phyloP scores from a whole-genome alignment of 2,888 invertebrate species.

The Neoscelio sp. region DNA sequence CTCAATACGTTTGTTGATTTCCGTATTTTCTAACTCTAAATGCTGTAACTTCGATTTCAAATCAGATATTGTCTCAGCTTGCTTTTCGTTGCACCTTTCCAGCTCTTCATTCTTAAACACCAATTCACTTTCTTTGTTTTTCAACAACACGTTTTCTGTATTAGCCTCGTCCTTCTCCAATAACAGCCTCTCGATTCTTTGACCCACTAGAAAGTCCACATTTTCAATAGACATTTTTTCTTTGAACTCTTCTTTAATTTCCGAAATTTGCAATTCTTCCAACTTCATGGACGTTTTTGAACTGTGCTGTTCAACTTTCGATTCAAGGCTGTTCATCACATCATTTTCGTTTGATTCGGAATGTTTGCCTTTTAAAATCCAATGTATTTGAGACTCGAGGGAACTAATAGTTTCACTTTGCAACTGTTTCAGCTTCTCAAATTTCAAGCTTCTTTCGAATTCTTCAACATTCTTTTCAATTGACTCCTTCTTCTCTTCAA shows the following conservation, averaged over 20 bases:
- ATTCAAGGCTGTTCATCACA: slow-evolving; percentile 22
- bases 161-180: slow-evolving; percentile 40
- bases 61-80: slow-evolving; percentile 50
- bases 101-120: slow-evolving; percentile 42
- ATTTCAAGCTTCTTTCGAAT: not conserved
- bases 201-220: slow-evolving; percentile 31
- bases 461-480: slow-evolving; percentile 1
- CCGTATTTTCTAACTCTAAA: slow-evolving; percentile 8
- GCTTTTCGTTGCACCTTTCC: slow-evolving; percentile 44
- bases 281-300: slow-evolving; percentile 45
- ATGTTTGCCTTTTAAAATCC: slow-evolving; percentile 17
- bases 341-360: slow-evolving; percentile 27
- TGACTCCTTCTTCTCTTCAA: slow-evolving; percentile 15
- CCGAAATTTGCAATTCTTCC: slow-evolving; percentile 40
- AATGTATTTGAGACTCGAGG: slow-evolving; percentile 16
- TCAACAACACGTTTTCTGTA: slow-evolving; percentile 33
- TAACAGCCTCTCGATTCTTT: slow-evolving; percentile 33
- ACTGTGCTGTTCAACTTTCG: slow-evolving; percentile 28
- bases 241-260: slow-evolving; percentile 31
- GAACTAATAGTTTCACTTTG: slow-evolving; percentile 40
- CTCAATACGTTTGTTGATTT: slow-evolving; percentile 47
- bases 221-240: slow-evolving; percentile 48
- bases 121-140: slow-evolving; percentile 30
- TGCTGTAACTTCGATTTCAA: slow-evolving; percentile 48
- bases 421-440: slow-evolving; percentile 7